A percentile compares a stretch with the other conserved stretches of the same genome.
Evolutionary conservation across 23 tunicate genomes (phyloP).

Genomic region (Clavelina lepadiformis): DNA sequence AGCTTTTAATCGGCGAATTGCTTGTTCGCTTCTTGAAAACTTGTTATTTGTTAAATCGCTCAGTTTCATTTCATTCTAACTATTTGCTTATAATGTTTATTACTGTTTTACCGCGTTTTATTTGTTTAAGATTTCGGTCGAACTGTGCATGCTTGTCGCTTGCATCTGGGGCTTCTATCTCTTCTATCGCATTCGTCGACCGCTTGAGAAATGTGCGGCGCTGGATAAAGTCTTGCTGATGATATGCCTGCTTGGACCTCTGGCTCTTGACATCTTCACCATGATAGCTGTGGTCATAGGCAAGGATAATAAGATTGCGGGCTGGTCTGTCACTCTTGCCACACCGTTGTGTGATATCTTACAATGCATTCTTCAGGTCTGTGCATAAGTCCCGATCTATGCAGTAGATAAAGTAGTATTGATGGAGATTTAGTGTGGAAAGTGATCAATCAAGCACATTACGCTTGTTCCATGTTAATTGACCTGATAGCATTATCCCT

Average conservation of each 20-base stretch:
- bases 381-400: no score
- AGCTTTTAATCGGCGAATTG: no score
- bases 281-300: slow-evolving; percentile 47
- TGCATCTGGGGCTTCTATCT: slow-evolving; percentile 35
- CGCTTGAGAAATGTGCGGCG: slow-evolving; percentile 19
- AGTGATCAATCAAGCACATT: no score
- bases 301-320: slow-evolving; percentile 4
- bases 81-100: no score
- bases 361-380: slow-evolving; percentile 65
- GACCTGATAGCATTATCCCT: no score
- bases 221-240: slow-evolving; percentile 47
- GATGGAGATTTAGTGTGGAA: no score
- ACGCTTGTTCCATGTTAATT: no score
- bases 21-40: no score
- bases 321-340: slow-evolving; percentile 26
- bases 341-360: slow-evolving; percentile 34
- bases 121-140: slow-evolving; percentile 33
- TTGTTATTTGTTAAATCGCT: no score
- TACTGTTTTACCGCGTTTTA: no score
- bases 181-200: slow-evolving; percentile 28
- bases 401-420: no score
- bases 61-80: no score
- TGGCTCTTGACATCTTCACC: slow-evolving; percentile 24
- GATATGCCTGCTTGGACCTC: slow-evolving; percentile 37
- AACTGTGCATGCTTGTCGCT: slow-evolving; percentile 44